Conservation (phyloP, 1,140 invertebrate species). For the Hirudo medicinalis region DNA sequence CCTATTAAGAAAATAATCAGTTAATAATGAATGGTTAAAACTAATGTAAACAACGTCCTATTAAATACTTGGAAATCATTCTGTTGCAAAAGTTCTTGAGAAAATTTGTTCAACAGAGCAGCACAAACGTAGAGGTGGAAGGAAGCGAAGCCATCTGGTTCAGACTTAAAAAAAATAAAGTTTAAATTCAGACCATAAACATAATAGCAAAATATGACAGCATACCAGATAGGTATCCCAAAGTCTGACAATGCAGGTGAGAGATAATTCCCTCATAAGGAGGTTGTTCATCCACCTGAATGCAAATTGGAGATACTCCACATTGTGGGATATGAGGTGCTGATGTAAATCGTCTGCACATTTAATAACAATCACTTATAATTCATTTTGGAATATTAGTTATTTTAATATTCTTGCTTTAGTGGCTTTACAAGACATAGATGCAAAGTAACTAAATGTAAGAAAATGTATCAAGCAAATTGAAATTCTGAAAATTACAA, state of each 20-base stretch:
- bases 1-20: slow-evolving; percentile 44
- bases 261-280: slow-evolving; percentile 85
- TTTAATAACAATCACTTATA: neutral
- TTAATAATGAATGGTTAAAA: neutral
- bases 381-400: neutral
- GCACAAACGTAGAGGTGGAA: slow-evolving; percentile 99
- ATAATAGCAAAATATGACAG: too few relatives aligned
- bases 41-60: neutral
- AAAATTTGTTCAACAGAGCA: slow-evolving; percentile 90
- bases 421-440: too few relatives aligned
- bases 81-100: slow-evolving; percentile 71
- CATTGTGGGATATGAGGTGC: slow-evolving; percentile 78
- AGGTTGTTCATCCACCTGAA: slow-evolving; percentile 99
- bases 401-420: too few relatives aligned
- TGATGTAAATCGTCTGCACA: slow-evolving; percentile 54
- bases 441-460: neutral
- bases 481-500: neutral
- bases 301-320: slow-evolving; percentile 97
- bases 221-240: slow-evolving; percentile 78
- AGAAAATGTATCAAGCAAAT: neutral
- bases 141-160: slow-evolving; percentile 84
- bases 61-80: slow-evolving; percentile 84
- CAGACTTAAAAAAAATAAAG: slow-evolving; percentile 46
- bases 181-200: neutral
- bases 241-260: slow-evolving; percentile 85